phyloP scores from a whole-genome alignment of 2,888 invertebrate genomes.

The Oxyteleia sp. region DNA sequence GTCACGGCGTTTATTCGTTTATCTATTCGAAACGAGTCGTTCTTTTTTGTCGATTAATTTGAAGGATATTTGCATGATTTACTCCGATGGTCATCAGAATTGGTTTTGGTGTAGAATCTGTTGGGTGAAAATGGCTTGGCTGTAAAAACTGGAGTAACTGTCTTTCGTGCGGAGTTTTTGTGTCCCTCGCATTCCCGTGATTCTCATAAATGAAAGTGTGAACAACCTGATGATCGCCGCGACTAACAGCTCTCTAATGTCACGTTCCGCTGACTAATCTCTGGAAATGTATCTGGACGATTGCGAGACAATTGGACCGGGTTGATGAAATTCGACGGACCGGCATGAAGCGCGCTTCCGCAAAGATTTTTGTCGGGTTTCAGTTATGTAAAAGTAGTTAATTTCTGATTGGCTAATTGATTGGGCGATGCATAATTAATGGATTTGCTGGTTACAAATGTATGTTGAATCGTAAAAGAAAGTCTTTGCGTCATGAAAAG shows the following conservation, averaged over 20 bases:
- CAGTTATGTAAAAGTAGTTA: background rate
- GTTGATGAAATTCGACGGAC: background rate
- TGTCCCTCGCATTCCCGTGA: conserved; percentile 18
- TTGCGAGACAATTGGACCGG: conserved; percentile 8
- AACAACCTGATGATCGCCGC: conserved; percentile 39
- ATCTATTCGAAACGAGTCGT: too few relatives aligned
- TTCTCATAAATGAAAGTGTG: conserved; percentile 50
- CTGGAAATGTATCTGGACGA: conserved; percentile 5
- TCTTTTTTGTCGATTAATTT: conserved; percentile 8
- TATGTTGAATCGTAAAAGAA: too few relatives aligned
- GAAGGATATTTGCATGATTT: conserved; percentile 27
- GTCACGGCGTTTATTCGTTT: too few relatives aligned
- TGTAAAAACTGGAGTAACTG: conserved; percentile 23
- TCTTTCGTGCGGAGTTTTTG: conserved; percentile 9
- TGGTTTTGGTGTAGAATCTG: background rate
- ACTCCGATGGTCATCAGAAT: background rate
- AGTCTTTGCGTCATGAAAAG: too few relatives aligned
- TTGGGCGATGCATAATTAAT: background rate
- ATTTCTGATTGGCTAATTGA: background rate
- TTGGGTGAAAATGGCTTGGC: conserved; percentile 6
- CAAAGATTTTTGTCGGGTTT: background rate
- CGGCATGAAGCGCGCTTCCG: background rate
- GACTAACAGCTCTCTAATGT: conserved; percentile 38
- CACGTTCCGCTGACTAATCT: conserved; percentile 57
- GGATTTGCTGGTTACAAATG: too few relatives aligned